Evolutionary conservation across 2,888 invertebrate species (phyloP), one percentile per base, ranked within the genome.

Genomic region (Halictus quadricinctus): DNA sequence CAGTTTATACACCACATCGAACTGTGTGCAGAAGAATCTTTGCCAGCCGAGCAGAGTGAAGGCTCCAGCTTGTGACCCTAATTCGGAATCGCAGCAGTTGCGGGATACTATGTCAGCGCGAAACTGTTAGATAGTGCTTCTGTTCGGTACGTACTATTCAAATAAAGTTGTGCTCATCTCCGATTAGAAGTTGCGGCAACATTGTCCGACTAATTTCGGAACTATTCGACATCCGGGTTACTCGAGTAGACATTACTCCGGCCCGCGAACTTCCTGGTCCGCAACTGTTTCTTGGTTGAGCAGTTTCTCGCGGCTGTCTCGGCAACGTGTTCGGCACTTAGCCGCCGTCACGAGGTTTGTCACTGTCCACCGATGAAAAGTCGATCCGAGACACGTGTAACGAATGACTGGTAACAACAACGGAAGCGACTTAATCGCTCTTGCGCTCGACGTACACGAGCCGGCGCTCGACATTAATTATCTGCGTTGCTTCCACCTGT

Each of bases 121-220:
- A 29, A 29, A 64, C 64, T 64, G 64, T 64, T 64, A 29, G 29
- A 29, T 29, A n/a, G 7, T 29, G 7, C 60, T 64, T 64, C 60
- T 25, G 60, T 25, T 25, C 60, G 60, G 25, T 15, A 25, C 25
- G 60, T 64, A 29, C 64, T 64, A 43, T 70, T 70, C 70, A 41
- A 43, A 70, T 70, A 70, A 70, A 70, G 43, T 70, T 70, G n/a
- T 70, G 70, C 70, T 41, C 70, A 70, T 43, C 70, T n/a, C 43
- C 43, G 70, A 41, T 76, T 85, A 70, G 41, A 64, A 85, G 89
- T 87, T 87, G 84, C 72, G 80, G 80, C 76, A 81, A 81, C 85
- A 72, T 84, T 76, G 84, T 82, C 80, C 80, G 80, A 86, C 87
- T 89, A 90, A 90, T 90, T 90, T 87, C 83, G 83, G 88, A 90